Evolutionary conservation across 2,888 invertebrate genomes (phyloP), one percentile per base, ranked within the genome.

Genomic region (Pyralis farinalis): DNA sequence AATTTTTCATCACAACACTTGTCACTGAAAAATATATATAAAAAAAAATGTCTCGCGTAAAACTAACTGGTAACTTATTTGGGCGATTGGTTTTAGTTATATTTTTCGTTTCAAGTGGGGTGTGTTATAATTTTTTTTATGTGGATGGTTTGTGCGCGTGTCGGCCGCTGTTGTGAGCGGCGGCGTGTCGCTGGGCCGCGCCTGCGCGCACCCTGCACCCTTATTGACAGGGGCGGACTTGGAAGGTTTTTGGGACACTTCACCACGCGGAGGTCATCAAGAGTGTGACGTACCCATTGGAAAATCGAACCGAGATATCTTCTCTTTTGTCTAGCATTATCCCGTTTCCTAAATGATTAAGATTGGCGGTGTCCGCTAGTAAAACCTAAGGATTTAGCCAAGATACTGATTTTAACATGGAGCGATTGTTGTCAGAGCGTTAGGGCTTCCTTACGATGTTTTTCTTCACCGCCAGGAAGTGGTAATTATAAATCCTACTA

Each of bases 171-270:
- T 64, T 62, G 66, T 51, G 70, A 65, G 65, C 62, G 65, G 70
- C 63, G 68, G 59, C 57, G 65, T 63, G 64, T 55, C 58, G 64
- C 50, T 55, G 53, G 40, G 43, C 38, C 63, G 82, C 86, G 86
- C 81, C 63, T 58, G 79, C 86, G 83, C 73, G 74, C 51, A 51
- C 63, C 43, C 69, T 72, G 72, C 82, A 75, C 80, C 83, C 81
- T 70, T 56, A 40, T 22, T 21, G 25, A 47, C 79, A 74, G 83
- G 65, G 65, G 12, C 44, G 69, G 31, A 78, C 52, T 66, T 6
- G 45, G 47, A 29, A 11, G 43, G 36, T 22, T 30, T 35, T 20
- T 30, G 10, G 5, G 6, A 9, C 29, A 30, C 10, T 30, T 30
- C n/a, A 30, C 11, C 11, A 30, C 8, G 9, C 8, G 9, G 27